These are phyloP conservation scores for Tipula helvola DNA, from an alignment of 2,888 invertebrate genomes.

Conservation along the genomic window DNA sequence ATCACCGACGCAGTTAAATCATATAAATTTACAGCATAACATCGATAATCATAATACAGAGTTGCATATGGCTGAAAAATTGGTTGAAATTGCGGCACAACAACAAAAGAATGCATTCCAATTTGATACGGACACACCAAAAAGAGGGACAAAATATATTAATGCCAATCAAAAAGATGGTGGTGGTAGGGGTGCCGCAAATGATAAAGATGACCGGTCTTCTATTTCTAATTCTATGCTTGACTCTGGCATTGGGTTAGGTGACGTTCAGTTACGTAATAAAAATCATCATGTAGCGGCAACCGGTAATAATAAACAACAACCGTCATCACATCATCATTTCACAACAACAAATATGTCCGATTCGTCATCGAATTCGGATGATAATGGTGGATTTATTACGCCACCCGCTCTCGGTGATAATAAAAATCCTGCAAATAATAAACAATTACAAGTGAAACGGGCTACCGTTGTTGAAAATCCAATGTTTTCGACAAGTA, in stretches of 20 bases:
- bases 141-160: conserved; percentile 20
- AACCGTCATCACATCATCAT: conserved; percentile 4
- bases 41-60: conserved; percentile 18
- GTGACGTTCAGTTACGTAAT: not conserved
- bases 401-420: conserved; percentile 20
- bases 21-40: not conserved
- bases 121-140: conserved; percentile 36
- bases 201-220: not conserved
- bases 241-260: conserved; percentile 14
- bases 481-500: conserved; percentile 63
- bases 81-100: conserved; percentile 31
- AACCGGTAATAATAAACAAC: not conserved
- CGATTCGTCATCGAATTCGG: conserved; percentile 16
- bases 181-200: not conserved
- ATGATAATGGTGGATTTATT: conserved; percentile 24
- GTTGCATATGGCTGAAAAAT: conserved; percentile 34
- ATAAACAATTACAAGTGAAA: conserved; percentile 44
- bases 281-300: not conserved
- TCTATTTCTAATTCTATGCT: conserved; percentile 11
- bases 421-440: conserved; percentile 18
- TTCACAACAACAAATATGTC: conserved; percentile 17
- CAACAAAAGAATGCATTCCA: conserved; percentile 35
- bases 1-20: conserved; percentile 10
- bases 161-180: not conserved
- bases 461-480: conserved; percentile 78